phyloP scores from a whole-genome alignment of 2,888 invertebrate genomes.

The Argyresthia albistria region DNA sequence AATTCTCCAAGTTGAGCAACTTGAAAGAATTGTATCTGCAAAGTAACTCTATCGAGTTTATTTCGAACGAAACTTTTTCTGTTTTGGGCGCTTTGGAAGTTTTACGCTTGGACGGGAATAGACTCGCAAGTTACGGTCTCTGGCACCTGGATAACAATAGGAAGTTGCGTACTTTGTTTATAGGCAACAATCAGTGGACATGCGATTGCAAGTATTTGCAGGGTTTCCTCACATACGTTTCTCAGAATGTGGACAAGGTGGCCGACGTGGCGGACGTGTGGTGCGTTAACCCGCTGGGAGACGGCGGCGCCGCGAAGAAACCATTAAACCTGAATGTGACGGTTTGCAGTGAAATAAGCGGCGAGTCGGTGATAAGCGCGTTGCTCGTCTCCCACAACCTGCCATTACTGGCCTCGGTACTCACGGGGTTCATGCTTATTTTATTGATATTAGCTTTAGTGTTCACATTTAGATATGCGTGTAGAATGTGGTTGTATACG shows the following conservation, averaged over 20 bases:
- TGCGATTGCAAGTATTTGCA: slow-evolving; percentile 92
- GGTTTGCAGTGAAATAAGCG: slow-evolving; percentile 87
- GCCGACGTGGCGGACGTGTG: slow-evolving; percentile 81
- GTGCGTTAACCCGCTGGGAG: slow-evolving; percentile 79
- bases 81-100: slow-evolving; percentile 85
- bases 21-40: slow-evolving; percentile 89
- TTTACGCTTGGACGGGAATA: slow-evolving; percentile 88
- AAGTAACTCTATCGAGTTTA: slow-evolving; percentile 84
- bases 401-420: slow-evolving; percentile 84
- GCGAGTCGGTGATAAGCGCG: slow-evolving; percentile 84
- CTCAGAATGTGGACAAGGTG: slow-evolving; percentile 84
- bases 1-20: slow-evolving; percentile 86
- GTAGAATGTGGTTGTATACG: slow-evolving; percentile 91
- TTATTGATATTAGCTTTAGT: slow-evolving; percentile 84
- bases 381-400: slow-evolving; percentile 87
- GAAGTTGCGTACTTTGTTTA: slow-evolving; percentile 80
- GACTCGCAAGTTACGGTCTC: slow-evolving; percentile 83
- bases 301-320: slow-evolving; percentile 77
- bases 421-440: slow-evolving; percentile 83
- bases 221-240: slow-evolving; percentile 85
- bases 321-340: slow-evolving; percentile 88
- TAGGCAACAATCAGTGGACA: slow-evolving; percentile 89
- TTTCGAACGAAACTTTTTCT: slow-evolving; percentile 86
- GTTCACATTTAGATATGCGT: slow-evolving; percentile 89
- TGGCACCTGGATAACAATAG: slow-evolving; percentile 83